Evolutionary conservation across 2,888 invertebrate genomes (phyloP), one percentile per base, ranked within the genome.

Genomic region (Caenorhabditis drosophilae): DNA sequence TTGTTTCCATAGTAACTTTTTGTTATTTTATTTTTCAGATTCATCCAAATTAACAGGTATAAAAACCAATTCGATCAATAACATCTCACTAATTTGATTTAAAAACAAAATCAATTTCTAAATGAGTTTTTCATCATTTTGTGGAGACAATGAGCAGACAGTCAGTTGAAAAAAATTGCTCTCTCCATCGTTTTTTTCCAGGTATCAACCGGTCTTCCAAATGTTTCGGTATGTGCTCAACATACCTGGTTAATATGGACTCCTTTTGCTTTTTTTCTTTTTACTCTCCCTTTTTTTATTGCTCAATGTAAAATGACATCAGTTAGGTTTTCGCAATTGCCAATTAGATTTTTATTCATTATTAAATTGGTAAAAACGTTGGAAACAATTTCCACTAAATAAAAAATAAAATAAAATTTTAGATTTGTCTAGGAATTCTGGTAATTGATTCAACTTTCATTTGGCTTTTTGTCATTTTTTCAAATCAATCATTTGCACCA

Each of bases 181-280:
- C 34, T 11, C 34, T 15, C 12, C 9, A 12, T 34, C 34, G 12
- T 34, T 15, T 26, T 40, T 46, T 62, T 62, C 1, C 62, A 63
- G 63, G 71, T 71, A 49, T 34, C 62, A 18, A 61, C 67, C 22
- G 74, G 71, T 18, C 46, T 81, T 4, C 79, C 81, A 15, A 81
- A 79, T 49, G 45, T 79, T 9, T 73, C 74, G 16, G 52, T 66
- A 50, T 81, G 81, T 61, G 63, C 70, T 40, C 81, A 79, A 59
- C 77, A 80, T 49, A 79, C 79, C n/a, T 42, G 76, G n/a, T 69
- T 81, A 48, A 72, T 78, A 27, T 81, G 76, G 77, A 53, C 70
- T 20, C 81, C 81, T 18, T 58, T 75, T 22, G 48, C 59, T 38
- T 57, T 70, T 44, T 60, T 67, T 59, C 59, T 72, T n/a, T 49